These are phyloP conservation scores for Maniola jurtina DNA, from an alignment of 1,140 invertebrate species.

Conservation along the genomic window DNA sequence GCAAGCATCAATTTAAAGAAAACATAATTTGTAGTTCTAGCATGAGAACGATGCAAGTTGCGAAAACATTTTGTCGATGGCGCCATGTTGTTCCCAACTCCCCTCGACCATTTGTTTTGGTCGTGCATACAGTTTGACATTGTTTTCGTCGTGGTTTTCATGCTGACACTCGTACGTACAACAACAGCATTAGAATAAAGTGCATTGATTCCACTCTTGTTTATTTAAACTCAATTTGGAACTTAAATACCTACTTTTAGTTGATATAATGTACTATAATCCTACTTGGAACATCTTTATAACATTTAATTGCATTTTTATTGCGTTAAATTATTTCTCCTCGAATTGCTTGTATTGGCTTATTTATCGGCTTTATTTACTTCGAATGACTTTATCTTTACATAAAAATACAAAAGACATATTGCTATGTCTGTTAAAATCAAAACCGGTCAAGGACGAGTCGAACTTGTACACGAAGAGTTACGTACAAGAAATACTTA, in stretches of 20 bases:
- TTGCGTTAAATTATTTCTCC: background rate
- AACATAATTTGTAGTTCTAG: conserved; percentile 31
- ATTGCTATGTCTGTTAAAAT: no score
- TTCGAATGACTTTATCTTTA: no score
- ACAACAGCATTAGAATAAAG: conserved; percentile 29
- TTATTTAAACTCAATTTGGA: background rate
- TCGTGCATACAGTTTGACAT: conserved; percentile 33
- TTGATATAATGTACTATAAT: no score
- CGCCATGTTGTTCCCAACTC: conserved; percentile 34
- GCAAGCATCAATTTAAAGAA: conserved; percentile 31
- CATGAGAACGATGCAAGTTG: conserved; percentile 37
- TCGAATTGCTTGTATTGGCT: no score
- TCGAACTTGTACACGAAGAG: no score
- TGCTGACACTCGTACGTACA: conserved; percentile 12
- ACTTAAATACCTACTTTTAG: background rate
- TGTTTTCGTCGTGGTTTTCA: conserved; percentile 32
- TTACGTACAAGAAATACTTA: no score
- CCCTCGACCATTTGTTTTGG: conserved; percentile 27
- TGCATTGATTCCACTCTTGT: conserved; percentile 13
- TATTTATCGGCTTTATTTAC: no score
- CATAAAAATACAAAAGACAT: no score
- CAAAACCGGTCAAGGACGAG: no score
- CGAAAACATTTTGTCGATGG: conserved; percentile 35
- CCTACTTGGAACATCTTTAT: background rate
- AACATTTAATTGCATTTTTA: background rate